Evolutionary conservation across 2,113 vertebrate genomes (phyloP), one percentile per base, ranked within the genome.

Genomic region (Tragelaphus strepsiceros): DNA sequence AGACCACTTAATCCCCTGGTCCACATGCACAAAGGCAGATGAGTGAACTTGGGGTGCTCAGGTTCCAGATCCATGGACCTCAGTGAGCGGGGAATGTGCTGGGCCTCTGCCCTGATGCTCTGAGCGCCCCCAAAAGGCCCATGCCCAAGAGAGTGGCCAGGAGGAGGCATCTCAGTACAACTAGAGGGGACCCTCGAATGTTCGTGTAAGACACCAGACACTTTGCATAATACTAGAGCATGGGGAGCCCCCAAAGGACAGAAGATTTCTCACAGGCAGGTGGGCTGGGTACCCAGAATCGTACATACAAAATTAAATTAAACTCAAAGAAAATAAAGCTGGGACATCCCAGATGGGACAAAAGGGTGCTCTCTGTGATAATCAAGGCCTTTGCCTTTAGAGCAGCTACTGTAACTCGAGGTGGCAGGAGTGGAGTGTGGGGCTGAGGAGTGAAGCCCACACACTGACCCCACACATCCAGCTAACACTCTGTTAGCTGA

Each of bases 51-150:
- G 15, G 32, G 32, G 46, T 53, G 15, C 58, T 49, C 24, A 26
- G 51, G 46, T 71, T 26, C 81, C 21, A 21, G 39, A 59, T n/a
- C 28, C 28, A 16, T 6, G 21, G 51, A 2, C 26, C 28, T 90
- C 46, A 26, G 35, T 1, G 5, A 26, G 8, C 3, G 7, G 26
- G 0, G 1, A 0, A 0, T 0, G 28, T 16, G 14, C 16, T 54
- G 13, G 43, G 19, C 26, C 28, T 49, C 6, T 2, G 15, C 10
- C 19, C 43, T 51, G 17, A 21, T 56, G 84, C 80, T 88, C 53
- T 12, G 21, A 53, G 28, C 21, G 0, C 4, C 28, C 24, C 6
- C 6, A 9, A 54, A 22, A 14, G 32, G 26, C 9, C 43, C 39
- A 15, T 0, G 22, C 13, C 64, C 28, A 2, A 43, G 39, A 35